phyloP scores from a whole-genome alignment of 1,140 invertebrate genomes.

The Drosophila tropicalis region DNA sequence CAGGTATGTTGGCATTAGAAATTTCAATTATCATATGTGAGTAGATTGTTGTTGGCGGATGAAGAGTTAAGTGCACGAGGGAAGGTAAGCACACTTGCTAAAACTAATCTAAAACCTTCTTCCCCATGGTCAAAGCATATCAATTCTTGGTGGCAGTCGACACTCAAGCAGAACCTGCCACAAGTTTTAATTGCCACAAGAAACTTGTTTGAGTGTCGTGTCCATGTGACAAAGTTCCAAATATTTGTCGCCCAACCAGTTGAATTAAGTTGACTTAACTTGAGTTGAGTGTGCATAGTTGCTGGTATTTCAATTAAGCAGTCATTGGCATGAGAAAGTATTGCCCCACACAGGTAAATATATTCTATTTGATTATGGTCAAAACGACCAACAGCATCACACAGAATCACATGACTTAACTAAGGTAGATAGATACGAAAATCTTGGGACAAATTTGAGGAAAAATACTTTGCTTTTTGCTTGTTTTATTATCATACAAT shows the following conservation, averaged over 20 bases:
- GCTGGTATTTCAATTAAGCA: slow-evolving; percentile 46
- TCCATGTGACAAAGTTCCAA: slow-evolving; percentile 43
- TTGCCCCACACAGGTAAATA: slow-evolving; percentile 44
- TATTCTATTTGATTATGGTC: background rate
- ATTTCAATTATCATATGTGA: slow-evolving; percentile 52
- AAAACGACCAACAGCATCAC: background rate
- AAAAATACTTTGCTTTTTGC: slow-evolving; percentile 37
- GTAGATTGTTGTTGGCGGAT: too few relatives aligned
- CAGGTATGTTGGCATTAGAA: slow-evolving; percentile 47
- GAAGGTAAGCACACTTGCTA: slow-evolving; percentile 31
- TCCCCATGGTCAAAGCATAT: slow-evolving; percentile 22
- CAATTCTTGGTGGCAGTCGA: slow-evolving; percentile 2
- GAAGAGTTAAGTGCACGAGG: background rate
- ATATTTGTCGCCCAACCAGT: slow-evolving; percentile 51
- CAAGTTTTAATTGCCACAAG: slow-evolving; percentile 65
- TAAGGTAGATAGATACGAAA: slow-evolving; percentile 10
- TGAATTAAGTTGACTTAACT: background rate
- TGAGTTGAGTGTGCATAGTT: slow-evolving; percentile 1
- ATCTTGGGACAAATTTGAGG: slow-evolving; percentile 6
- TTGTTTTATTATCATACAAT: slow-evolving; percentile 67
- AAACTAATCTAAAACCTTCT: slow-evolving; percentile 22
- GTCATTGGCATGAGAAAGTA: slow-evolving; percentile 60
- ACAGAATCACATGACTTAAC: background rate
- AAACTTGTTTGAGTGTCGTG: slow-evolving; percentile 51
- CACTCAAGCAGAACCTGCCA: slow-evolving; percentile 38